Evolutionary conservation across 64 coral and sea anemone genomes (phyloP), one percentile per base, ranked within the genome.

Genomic region (Porites lutea): DNA sequence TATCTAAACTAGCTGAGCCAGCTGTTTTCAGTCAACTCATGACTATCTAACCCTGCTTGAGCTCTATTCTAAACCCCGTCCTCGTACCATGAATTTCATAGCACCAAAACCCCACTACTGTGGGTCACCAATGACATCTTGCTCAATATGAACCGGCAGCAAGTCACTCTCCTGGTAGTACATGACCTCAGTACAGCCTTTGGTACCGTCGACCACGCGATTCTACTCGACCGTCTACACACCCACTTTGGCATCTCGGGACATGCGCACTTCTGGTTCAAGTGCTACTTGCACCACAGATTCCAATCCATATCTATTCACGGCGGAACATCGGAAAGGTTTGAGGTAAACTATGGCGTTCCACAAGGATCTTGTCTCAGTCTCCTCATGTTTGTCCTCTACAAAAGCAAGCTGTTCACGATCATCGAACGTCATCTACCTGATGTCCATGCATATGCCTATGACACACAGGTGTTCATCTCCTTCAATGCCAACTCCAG

Each of bases 401-500:
- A 71, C 67, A 23, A 0, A 27, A 71, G 67, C 1, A 71, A 71
- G 6, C 67, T 71, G 23, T 23, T 71, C n/a, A 19, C 14, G 67
- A 71, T 71, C 67, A 71, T 1, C 1, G 21, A 71, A 23, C 21
- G 12, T 8, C 67, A 71, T 23, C 21, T 71, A 71, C 67, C 67
- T 23, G 67, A 71, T 23, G 67, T 23, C n/a, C 67, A 23, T 71
- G 43, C 67, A n/a, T 71, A 75, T 49, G 47, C 72, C 49, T 37
- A 75, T 75, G 13, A 48, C 49, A 75, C 43, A 75, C 45, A 48
- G 72, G 46, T 75, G 67, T 71, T 19, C 43, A 71, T 71, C 21
- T 71, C 67, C n/a, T 71, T 71, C 21, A 75, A 75, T 78, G 75
- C 75, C 22, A 51, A 78, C 51, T 78, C 75, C 14, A 78, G 49